Base-by-base conservation (phyloP, 1,140 invertebrate species). In the Caenorhabditis remanei region DNA sequence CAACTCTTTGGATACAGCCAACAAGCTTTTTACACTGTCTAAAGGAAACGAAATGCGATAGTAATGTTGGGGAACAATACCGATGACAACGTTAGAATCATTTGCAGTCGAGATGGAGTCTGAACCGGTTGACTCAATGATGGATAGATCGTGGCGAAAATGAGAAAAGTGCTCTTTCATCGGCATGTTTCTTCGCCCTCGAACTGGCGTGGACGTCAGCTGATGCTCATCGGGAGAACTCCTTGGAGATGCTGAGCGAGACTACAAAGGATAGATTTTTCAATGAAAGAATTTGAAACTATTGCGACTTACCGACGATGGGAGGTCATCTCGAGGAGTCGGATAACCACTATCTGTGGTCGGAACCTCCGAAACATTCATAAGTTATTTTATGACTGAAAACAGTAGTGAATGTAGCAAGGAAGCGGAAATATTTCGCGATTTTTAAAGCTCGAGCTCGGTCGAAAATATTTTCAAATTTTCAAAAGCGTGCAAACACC, bases 271-370 rank as follows among this genome's bases (percentile, higher is more conserved):
- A 63, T 32, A 32, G 24, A 63, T 21, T 24, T 14, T 58, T n/a
- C n/a, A n/a, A n/a, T 5, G 13, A 21, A 21, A 21, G 14, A n/a
- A n/a, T 58, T 21, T 8, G 21, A 58, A 58, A 9, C n/a, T 5
- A 9, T 4, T 5, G 9, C 8, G 8, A 53, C 71, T 50, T 41
- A 79, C 71, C 14, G 71, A 21, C 4, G 46, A 50, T 48, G 71
- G 71, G 11, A 79, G 11, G 8, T 79, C 71, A 79, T 79, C 71
- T 24, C 71, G 71, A 79, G 71, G 71, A 1, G 71, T 79, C n/a
- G 71, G 71, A 24, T 79, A 79, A 4, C 71, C 71, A 79, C 71
- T 79, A n/a, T 79, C 71, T 9, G 71, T 79, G n/a, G 46, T 3
- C 8, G 71, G 71, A n/a, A 53, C 40, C 53, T 79, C 71, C 9